Evolutionary conservation across 2,113 vertebrate genomes (phyloP).

Genomic region (Nerophis lumbriciformis): DNA sequence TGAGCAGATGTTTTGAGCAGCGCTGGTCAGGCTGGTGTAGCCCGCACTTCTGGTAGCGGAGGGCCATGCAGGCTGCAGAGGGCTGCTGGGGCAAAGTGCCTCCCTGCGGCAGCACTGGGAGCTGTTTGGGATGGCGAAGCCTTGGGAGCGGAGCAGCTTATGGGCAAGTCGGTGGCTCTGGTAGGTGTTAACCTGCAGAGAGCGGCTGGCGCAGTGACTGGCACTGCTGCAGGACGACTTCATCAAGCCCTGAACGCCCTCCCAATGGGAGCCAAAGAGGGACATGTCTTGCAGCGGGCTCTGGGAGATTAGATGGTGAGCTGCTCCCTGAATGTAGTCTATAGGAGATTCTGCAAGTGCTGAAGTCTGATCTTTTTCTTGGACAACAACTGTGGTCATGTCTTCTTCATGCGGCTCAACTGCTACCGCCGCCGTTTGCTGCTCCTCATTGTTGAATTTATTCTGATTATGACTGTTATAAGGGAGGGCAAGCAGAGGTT

Average conservation of each 20-base stretch:
- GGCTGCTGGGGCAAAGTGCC: conserved; percentile 53
- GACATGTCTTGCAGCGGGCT: conserved; percentile 84
- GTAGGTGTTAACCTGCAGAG: conserved; percentile 75
- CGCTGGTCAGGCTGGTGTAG: conserved; percentile 44
- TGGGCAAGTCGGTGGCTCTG: conserved; percentile 77
- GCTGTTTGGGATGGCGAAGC: conserved; percentile 64
- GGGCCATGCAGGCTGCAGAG: conserved; percentile 54
- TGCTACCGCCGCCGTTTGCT: conserved; percentile 29
- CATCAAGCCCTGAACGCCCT: conserved; percentile 87
- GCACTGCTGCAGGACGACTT: conserved; percentile 76
- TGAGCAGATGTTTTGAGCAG: conserved; percentile 54
- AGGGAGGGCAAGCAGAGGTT: conserved; percentile 1
- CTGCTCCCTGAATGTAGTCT: conserved; percentile 63
- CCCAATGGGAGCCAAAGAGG: conserved; percentile 86
- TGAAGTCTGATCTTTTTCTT: conserved; percentile 24
- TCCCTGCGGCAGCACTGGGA: conserved; percentile 75
- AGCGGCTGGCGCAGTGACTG: conserved; percentile 62
- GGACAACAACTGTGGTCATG: conserved; percentile 31
- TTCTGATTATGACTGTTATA: conserved; percentile 10
- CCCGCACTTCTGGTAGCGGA: conserved; percentile 39
- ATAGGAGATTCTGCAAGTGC: conserved; percentile 12
- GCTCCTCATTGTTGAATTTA: conserved; percentile 13
- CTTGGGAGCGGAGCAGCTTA: conserved; percentile 74
- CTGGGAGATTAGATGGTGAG: conserved; percentile 76
- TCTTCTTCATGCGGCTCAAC: conserved; percentile 35